Conservation (phyloP, 2,888 invertebrate genomes). For the Pseudeuparius sepicola region DNA sequence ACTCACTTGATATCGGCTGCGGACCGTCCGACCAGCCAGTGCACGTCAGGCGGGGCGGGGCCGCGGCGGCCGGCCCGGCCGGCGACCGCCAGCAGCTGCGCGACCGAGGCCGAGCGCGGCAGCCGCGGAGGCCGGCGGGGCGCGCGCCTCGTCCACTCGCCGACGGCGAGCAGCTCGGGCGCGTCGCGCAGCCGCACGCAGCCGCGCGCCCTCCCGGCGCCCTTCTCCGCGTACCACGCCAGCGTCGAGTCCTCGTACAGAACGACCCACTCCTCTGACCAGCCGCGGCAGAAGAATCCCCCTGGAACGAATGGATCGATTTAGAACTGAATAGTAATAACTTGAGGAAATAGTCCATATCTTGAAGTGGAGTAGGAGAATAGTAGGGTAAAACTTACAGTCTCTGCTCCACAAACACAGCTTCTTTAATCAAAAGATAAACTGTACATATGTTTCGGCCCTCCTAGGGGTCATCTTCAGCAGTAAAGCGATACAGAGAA, state of each 20-base stretch:
- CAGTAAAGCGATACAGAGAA: too few relatives aligned
- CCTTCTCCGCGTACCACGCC: slow-evolving; percentile 71
- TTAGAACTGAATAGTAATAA: too few relatives aligned
- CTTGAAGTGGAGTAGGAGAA: too few relatives aligned
- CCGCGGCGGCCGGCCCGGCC: slow-evolving; percentile 52
- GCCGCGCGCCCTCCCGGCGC: slow-evolving; percentile 41
- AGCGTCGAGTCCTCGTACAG: slow-evolving; percentile 78
- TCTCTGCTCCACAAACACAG: too few relatives aligned
- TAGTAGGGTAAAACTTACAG: too few relatives aligned
- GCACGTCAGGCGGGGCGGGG: too few relatives aligned
- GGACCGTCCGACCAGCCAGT: slow-evolving; percentile 73
- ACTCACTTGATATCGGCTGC: slow-evolving; percentile 69
- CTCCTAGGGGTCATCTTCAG: too few relatives aligned
- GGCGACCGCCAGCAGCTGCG: slow-evolving; percentile 68
- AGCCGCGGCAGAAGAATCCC: slow-evolving; percentile 68
- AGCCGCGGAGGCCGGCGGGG: slow-evolving; percentile 63
- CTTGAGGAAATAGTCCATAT: too few relatives aligned
- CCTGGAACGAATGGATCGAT: slow-evolving; percentile 54
- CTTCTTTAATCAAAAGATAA: too few relatives aligned
- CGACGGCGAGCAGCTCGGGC: slow-evolving; percentile 71
- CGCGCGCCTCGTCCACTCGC: slow-evolving; percentile 70
- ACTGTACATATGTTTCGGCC: too few relatives aligned
- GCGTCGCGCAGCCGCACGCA: slow-evolving; percentile 59
- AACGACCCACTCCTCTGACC: slow-evolving; percentile 79
- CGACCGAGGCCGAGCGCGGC: slow-evolving; percentile 57